A percentile compares a stretch with the other conserved stretches of the same genome.
phyloP scores from a whole-genome alignment of 1,140 invertebrate species.

The Marisa cornuarietis region DNA sequence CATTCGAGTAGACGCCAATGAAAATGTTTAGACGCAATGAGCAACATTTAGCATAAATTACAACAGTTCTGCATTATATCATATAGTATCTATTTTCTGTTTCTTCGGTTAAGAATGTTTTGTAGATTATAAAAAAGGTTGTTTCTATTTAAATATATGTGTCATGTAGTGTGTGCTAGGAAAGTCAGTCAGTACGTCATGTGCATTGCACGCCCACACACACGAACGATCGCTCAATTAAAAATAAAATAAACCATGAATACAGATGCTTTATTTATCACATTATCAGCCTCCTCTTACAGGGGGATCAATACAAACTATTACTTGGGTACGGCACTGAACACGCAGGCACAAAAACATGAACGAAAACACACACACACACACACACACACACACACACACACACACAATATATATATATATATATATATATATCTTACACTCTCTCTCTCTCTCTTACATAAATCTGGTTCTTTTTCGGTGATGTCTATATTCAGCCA shows the following conservation, averaged over 20 bases:
- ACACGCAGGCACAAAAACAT: not conserved
- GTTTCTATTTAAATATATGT: not conserved
- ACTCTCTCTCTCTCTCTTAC: not conserved
- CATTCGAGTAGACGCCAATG: not conserved
- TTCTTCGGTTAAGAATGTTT: not conserved
- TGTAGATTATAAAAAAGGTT: not conserved
- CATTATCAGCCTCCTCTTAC: not conserved
- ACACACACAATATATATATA: too few relatives aligned
- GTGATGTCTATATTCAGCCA: too few relatives aligned
- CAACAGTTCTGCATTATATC: too few relatives aligned
- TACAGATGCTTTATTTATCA: too few relatives aligned
- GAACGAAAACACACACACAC: slow-evolving; percentile 1
- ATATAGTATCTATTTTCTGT: too few relatives aligned
- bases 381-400: not conserved
- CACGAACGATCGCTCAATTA: not conserved
- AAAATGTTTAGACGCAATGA: not conserved
- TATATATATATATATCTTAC: too few relatives aligned
- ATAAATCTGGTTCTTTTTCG: too few relatives aligned
- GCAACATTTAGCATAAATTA: not conserved
- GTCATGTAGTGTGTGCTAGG: not conserved
- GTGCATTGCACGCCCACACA: not conserved
- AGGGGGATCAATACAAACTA: not conserved
- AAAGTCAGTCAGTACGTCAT: not conserved
- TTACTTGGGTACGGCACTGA: not conserved
- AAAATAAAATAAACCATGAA: too few relatives aligned